Evolutionary conservation across 2,888 invertebrate genomes (phyloP).

Genomic region (Polyploca ridens): DNA sequence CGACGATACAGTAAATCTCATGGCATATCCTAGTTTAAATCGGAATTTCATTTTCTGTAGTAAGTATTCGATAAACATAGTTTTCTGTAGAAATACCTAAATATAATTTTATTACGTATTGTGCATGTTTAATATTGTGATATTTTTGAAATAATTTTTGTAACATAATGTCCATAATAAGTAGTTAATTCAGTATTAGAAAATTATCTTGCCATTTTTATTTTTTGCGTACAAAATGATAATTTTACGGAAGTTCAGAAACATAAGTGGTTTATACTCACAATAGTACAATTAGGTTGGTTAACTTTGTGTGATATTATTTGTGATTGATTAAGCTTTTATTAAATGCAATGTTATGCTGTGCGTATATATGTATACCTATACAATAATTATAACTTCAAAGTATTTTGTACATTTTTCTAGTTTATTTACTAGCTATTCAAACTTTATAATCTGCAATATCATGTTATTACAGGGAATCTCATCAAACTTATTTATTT

Average conservation of each 20-base stretch:
- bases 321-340: slow-evolving; percentile 39
- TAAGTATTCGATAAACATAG: too few species aligned
- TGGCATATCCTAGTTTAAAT: too few species aligned
- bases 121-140: background rate
- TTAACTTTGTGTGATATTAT: slow-evolving; percentile 41
- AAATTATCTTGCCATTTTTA: background rate
- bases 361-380: slow-evolving; percentile 25
- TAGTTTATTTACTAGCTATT: background rate
- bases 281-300: slow-evolving; percentile 22
- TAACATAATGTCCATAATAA: background rate
- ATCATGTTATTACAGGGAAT: background rate
- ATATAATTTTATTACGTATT: too few species aligned
- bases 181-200: background rate
- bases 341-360: slow-evolving; percentile 17
- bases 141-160: background rate
- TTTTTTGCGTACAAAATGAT: background rate
- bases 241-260: background rate
- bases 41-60: too few species aligned
- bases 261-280: background rate
- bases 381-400: background rate
- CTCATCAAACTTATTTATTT: background rate
- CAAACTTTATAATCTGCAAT: background rate
- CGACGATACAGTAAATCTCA: too few species aligned
- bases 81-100: too few species aligned
- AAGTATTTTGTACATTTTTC: background rate